Conservation (phyloP, 2,888 invertebrate genomes). For the Criorhina ranunculi region DNA sequence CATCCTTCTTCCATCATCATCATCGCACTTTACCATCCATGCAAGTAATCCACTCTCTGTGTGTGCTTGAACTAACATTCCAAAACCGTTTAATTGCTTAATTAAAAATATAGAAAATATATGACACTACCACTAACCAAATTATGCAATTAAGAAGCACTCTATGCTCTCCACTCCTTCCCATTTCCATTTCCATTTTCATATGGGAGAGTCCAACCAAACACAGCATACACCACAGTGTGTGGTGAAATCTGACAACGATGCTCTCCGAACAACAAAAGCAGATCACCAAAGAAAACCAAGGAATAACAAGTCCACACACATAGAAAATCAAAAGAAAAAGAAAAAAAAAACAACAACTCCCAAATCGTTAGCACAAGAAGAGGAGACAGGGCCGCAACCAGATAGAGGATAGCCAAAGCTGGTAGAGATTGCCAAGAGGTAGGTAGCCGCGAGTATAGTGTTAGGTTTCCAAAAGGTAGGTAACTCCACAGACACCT, state of each 20-base stretch:
- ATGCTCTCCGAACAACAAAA: slow-evolving; percentile 72
- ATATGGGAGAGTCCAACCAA: slow-evolving; percentile 55
- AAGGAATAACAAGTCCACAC: slow-evolving; percentile 60
- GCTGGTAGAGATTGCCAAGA: slow-evolving; percentile 52
- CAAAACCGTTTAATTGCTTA: slow-evolving; percentile 71
- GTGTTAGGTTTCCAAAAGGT: slow-evolving; percentile 73
- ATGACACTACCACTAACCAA: slow-evolving; percentile 74
- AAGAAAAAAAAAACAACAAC: slow-evolving; percentile 49
- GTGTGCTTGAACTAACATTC: slow-evolving; percentile 36
- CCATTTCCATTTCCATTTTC: slow-evolving; percentile 44
- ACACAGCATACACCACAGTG: slow-evolving; percentile 29
- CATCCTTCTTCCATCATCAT: background rate
- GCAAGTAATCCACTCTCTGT: slow-evolving; percentile 11
- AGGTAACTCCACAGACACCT: slow-evolving; percentile 76
- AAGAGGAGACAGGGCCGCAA: slow-evolving; percentile 53
- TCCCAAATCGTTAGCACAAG: slow-evolving; percentile 71
- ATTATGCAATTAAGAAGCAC: slow-evolving; percentile 74
- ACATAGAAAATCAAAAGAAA: slow-evolving; percentile 50
- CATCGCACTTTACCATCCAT: background rate
- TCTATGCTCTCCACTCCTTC: slow-evolving; percentile 52
- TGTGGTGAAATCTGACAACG: slow-evolving; percentile 76
- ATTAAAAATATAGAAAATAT: slow-evolving; percentile 75
- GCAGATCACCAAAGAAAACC: slow-evolving; percentile 73
- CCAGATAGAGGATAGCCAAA: slow-evolving; percentile 52
- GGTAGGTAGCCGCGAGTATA: slow-evolving; percentile 66